phyloP scores from a whole-genome alignment of 2,797 vertebrate species.

The Euthynnus affinis region DNA sequence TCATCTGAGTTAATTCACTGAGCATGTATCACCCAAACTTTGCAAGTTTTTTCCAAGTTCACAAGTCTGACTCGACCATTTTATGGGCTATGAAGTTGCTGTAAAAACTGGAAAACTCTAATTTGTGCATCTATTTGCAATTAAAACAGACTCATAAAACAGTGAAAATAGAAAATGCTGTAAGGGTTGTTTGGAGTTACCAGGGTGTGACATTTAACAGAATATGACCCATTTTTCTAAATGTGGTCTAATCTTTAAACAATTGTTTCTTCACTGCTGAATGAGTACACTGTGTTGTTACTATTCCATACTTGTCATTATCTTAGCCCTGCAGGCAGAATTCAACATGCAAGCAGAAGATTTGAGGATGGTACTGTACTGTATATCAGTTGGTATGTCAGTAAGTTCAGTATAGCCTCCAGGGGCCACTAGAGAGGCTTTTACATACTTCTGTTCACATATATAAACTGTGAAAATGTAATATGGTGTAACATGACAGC shows the following conservation, averaged over 20 bases:
- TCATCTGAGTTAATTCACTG: constrained; percentile 19
- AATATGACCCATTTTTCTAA: neutral
- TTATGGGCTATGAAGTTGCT: constrained; percentile 39
- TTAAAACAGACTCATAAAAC: constrained; percentile 39
- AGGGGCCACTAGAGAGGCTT: neutral
- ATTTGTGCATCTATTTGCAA: constrained; percentile 35
- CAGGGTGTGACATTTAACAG: constrained; percentile 28
- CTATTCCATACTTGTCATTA: too few species aligned
- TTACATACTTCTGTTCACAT: neutral
- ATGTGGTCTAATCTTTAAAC: neutral
- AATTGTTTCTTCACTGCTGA: constrained; percentile 9
- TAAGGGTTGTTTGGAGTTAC: constrained; percentile 28
- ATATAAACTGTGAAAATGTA: neutral
- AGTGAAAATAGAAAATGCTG: constrained; percentile 41
- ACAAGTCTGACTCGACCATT: constrained; percentile 24
- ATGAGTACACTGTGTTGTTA: neutral
- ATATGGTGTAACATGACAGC: neutral
- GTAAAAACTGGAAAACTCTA: constrained; percentile 27
- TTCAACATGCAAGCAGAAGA: neutral
- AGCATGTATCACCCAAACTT: neutral
- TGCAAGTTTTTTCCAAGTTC: constrained; percentile 13
- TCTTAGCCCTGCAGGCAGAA: constrained; percentile 1
- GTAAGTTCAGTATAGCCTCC: neutral
- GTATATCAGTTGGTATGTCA: too few species aligned
- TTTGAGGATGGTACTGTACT: too few species aligned